These are phyloP conservation scores for Eptatretus atami DNA, from an alignment of 2,797 vertebrate species.

Conservation along the genomic window DNA sequence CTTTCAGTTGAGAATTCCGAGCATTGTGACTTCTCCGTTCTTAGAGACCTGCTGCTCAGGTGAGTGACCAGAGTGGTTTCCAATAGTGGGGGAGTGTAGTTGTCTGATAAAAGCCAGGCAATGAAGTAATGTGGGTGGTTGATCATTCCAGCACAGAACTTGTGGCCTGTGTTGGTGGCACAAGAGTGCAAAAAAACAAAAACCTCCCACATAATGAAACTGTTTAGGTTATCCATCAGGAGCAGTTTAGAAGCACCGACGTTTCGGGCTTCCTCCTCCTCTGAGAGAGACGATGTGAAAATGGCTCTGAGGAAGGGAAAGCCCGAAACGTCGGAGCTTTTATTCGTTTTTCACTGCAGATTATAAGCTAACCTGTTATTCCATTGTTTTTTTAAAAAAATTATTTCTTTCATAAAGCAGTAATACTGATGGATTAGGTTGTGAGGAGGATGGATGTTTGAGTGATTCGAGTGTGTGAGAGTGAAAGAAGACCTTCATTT, in stretches of 20 bases:
- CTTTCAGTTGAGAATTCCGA: constrained; percentile 31
- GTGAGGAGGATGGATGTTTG: neutral
- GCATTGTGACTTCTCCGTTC: constrained; percentile 30
- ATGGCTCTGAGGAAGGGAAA: neutral
- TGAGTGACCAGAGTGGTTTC: constrained; percentile 8
- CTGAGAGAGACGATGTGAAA: neutral
- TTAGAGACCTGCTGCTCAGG: constrained; percentile 33
- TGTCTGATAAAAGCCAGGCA: too few relatives aligned
- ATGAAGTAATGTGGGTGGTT: too few relatives aligned
- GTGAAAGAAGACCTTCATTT: too few relatives aligned
- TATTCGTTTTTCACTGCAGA: too few relatives aligned
- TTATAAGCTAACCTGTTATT: too few relatives aligned
- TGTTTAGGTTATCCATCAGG: too few relatives aligned
- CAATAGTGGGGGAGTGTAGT: too few relatives aligned
- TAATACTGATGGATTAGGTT: neutral
- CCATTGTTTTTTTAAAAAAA: neutral
- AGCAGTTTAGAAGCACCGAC: neutral
- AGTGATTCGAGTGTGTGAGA: too few relatives aligned
- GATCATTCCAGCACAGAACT: too few relatives aligned
- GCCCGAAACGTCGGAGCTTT: neutral
- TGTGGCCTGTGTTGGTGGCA: too few relatives aligned
- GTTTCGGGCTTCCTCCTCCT: constrained; percentile 3
- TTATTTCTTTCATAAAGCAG: neutral
- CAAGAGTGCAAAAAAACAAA: too few relatives aligned
- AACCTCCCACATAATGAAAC: too few relatives aligned